phyloP scores from a whole-genome alignment of 64 coral and sea anemone genomes.

The Montipora foliosa region DNA sequence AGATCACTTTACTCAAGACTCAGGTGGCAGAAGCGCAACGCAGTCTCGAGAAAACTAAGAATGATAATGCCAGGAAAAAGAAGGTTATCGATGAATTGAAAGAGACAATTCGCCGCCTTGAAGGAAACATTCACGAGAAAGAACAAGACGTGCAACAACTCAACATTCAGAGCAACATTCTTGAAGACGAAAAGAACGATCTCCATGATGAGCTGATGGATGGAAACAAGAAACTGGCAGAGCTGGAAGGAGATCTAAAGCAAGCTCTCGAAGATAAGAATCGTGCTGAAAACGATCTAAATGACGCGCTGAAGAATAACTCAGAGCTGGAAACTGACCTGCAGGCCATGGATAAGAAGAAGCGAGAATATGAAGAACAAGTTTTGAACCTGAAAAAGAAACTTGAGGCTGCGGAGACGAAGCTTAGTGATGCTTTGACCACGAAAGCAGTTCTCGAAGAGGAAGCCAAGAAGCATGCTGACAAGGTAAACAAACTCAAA shows the following conservation, averaged over 20 bases:
- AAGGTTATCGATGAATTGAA: constrained; percentile 91
- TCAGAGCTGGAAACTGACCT: constrained; percentile 79
- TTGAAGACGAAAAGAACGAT: constrained; percentile 91
- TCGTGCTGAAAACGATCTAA: constrained; percentile 70
- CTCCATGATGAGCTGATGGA: constrained; percentile 83
- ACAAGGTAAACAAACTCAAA: constrained; percentile 76
- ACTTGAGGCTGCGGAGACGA: constrained; percentile 61
- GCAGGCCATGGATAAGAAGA: constrained; percentile 79
- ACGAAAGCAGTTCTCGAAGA: constrained; percentile 79
- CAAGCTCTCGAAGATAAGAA: constrained; percentile 77
- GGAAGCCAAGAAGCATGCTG: constrained; percentile 83
- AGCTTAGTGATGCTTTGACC: constrained; percentile 78
- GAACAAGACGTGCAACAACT: constrained; percentile 85
- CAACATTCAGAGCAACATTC: constrained; percentile 84
- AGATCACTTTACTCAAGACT: constrained; percentile 77
- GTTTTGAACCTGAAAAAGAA: constrained; percentile 68
- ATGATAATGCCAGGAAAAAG: constrained; percentile 89
- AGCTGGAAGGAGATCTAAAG: constrained; percentile 70
- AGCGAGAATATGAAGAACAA: constrained; percentile 82
- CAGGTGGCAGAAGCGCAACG: constrained; percentile 80
- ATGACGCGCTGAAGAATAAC: constrained; percentile 70
- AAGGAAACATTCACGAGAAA: constrained; percentile 85
- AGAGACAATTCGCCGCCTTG: constrained; percentile 77
- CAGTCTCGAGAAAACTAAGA: constrained; percentile 78
- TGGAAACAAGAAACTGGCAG: constrained; percentile 75